Evolutionary conservation across 2,888 invertebrate species (phyloP), one percentile per base, ranked within the genome.

Genomic region (Clanis bilineata): DNA sequence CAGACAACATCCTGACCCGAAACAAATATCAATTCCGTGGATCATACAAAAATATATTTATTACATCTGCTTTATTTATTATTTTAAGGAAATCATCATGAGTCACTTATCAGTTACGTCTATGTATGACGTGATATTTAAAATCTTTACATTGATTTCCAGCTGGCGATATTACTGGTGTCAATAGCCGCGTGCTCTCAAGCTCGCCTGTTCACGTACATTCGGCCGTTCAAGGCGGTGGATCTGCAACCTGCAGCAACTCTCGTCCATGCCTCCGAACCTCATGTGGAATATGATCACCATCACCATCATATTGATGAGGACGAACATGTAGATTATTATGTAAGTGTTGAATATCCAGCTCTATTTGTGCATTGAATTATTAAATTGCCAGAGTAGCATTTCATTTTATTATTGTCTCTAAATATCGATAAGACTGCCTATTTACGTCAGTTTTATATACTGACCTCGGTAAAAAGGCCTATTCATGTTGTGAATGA

Each of bases 241-340:
- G 85, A 85, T 25, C 59, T 77, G n/a, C 82, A 83, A 22, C 73
- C 82, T 0, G 78, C 83, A 1, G 72, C 81, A 0, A 73, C 80
- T 3, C 58, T 75, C 18, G 71, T 77, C 3, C 83, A 77, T 41
- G 73, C 81, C 0, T 44, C 44, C 62, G 77, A 90, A 61, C 84
- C 83, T 0, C 72, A 83, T 3, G 65, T 80, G 3, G 79, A 77
- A 44, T 84, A 74, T 45, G 85, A 86, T 10, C 85, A 85, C 51
- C 85, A 86, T 12, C 85, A 84, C 54, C 86, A 86, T 60, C 86
- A 88, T 64, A 80, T 88, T 61, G 76, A 86, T 0, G 91, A 91
- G 18, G 92, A 94, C 58, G 93, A 94, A 69, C 94, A 93, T 70
- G 93, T 94, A 21, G 94, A 94, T 75, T 94, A 94, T 78, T 94